Evolutionary conservation across 2,797 vertebrate species (phyloP).

Genomic region (Acropternis orthonyx): DNA sequence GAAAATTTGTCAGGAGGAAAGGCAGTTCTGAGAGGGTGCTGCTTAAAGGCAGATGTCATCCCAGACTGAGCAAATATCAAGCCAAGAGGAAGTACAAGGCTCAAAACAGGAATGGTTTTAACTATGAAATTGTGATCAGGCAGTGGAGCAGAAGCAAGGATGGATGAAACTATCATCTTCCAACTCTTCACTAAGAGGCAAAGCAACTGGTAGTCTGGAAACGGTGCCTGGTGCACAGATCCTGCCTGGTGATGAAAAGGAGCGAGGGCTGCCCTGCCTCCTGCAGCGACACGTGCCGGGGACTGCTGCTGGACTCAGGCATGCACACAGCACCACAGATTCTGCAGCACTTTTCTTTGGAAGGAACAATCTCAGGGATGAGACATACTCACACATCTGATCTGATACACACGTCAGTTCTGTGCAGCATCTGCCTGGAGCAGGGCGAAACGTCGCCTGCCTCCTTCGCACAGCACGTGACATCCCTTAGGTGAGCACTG

Average conservation of each 20-base stretch:
- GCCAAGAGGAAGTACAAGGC: constrained; percentile 25
- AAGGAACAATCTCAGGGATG: not conserved
- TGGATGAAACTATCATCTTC: not conserved
- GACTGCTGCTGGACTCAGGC: not conserved
- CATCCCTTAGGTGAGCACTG: not conserved
- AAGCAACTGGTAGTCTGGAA: not conserved
- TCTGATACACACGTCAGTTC: not conserved
- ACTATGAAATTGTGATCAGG: not conserved
- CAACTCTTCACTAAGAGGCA: not conserved
- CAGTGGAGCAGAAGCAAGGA: not conserved
- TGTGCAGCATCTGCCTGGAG: constrained; percentile 13
- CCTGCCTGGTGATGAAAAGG: not conserved
- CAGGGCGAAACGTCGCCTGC: not conserved
- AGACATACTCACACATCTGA: constrained; percentile 27
- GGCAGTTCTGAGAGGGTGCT: not conserved
- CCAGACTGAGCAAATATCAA: constrained; percentile 36
- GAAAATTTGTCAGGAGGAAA: constrained; percentile 9
- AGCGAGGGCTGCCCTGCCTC: not conserved
- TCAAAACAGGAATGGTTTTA: constrained; percentile 7
- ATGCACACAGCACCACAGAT: not conserved
- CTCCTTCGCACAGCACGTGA: not conserved
- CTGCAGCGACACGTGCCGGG: not conserved
- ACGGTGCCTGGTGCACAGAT: not conserved
- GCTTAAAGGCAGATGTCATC: constrained; percentile 54
- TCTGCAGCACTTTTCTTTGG: not conserved